These are phyloP conservation scores for Ypsolopha scabrella DNA, from an alignment of 2,888 invertebrate genomes.

Conservation along the genomic window DNA sequence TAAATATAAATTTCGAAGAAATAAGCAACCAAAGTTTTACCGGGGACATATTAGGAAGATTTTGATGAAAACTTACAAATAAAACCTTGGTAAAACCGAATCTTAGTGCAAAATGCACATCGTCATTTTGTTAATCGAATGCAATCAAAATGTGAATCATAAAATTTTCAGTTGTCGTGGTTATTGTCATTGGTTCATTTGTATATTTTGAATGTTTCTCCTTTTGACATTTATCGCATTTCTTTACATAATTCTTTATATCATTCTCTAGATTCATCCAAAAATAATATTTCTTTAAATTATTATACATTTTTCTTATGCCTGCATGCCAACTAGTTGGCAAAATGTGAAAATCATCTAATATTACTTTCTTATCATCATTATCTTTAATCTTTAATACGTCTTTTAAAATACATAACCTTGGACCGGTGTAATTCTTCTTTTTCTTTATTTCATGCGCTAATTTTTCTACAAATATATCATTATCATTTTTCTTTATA, in stretches of 20 bases:
- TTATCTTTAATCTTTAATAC: neutral
- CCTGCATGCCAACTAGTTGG: slow-evolving; percentile 10
- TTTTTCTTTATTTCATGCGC: neutral
- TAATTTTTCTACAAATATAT: neutral
- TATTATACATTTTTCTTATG: slow-evolving; percentile 8
- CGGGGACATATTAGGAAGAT: too few relatives aligned
- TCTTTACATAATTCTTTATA: slow-evolving; percentile 9
- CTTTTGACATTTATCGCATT: slow-evolving; percentile 11
- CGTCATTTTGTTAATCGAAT: too few relatives aligned
- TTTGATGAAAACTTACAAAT: too few relatives aligned
- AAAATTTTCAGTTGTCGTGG: slow-evolving; percentile 9
- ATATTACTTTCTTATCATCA: slow-evolving; percentile 4
- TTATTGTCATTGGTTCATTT: slow-evolving; percentile 11
- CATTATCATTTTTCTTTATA: neutral
- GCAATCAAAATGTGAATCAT: too few relatives aligned
- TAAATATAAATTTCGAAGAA: too few relatives aligned
- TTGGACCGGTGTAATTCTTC: neutral
- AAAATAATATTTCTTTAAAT: slow-evolving; percentile 10
- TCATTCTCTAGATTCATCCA: slow-evolving; percentile 10
- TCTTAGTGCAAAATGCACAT: too few relatives aligned
- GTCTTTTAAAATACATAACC: neutral
- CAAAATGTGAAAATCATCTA: neutral
- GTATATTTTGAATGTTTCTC: slow-evolving; percentile 6
- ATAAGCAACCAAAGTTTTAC: too few relatives aligned
- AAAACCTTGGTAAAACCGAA: too few relatives aligned